Evolutionary conservation across 2,888 invertebrate species (phyloP).

Genomic region (Meganola albula): DNA sequence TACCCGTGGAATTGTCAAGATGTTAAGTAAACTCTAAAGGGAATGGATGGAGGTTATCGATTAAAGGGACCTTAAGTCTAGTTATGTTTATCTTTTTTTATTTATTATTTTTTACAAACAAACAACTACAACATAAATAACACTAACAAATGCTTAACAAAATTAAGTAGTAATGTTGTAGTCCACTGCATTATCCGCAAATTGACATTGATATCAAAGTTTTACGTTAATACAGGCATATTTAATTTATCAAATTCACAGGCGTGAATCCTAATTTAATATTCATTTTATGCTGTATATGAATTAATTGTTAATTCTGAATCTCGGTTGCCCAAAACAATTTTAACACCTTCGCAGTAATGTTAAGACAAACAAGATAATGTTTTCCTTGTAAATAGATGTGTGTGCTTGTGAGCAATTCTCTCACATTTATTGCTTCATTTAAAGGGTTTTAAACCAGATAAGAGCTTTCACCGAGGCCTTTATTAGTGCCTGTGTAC

Average conservation of each 20-base stretch:
- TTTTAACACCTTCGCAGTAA: slow-evolving; percentile 19
- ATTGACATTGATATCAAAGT: too few relatives aligned
- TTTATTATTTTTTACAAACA: too few relatives aligned
- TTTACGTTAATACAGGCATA: not conserved
- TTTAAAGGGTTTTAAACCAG: slow-evolving; percentile 61
- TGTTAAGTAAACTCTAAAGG: too few relatives aligned
- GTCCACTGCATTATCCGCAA: too few relatives aligned
- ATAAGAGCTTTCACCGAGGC: slow-evolving; percentile 53
- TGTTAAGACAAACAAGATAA: slow-evolving; percentile 15
- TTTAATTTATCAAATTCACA: not conserved
- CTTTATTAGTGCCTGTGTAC: slow-evolving; percentile 48
- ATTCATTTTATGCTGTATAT: slow-evolving; percentile 22
- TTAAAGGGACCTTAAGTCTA: too few relatives aligned
- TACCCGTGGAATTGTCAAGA: too few relatives aligned
- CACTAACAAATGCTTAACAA: too few relatives aligned
- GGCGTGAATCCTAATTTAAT: slow-evolving; percentile 9
- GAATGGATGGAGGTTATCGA: too few relatives aligned
- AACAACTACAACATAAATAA: too few relatives aligned
- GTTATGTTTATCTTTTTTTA: too few relatives aligned
- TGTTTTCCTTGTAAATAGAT: slow-evolving; percentile 29
- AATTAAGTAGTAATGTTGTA: too few relatives aligned
- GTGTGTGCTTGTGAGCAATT: slow-evolving; percentile 31
- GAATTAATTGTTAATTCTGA: slow-evolving; percentile 21
- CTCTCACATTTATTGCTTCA: slow-evolving; percentile 59
- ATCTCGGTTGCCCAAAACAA: slow-evolving; percentile 22